These are phyloP conservation scores for Camponotus floridanus DNA, from an alignment of 1,140 invertebrate genomes.

Conservation along the genomic window DNA sequence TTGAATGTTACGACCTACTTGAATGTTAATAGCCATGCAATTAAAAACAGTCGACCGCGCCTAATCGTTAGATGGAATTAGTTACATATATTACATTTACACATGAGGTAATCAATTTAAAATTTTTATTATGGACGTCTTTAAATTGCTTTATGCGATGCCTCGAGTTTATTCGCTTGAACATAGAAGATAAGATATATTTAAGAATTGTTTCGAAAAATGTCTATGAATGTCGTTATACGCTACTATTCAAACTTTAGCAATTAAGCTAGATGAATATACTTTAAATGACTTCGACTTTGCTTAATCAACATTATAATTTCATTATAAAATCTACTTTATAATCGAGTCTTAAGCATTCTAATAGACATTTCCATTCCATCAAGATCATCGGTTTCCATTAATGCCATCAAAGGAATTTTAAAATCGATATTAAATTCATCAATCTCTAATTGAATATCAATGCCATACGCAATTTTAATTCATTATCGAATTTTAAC, in stretches of 20 bases:
- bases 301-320: neutral
- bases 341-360: neutral
- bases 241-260: neutral
- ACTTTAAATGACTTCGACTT: neutral
- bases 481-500: neutral
- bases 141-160: neutral
- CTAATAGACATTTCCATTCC: neutral
- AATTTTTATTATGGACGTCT: conserved; percentile 8
- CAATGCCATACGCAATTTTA: neutral
- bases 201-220: neutral
- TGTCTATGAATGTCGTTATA: neutral
- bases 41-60: conserved; percentile 63
- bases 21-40: conserved; percentile 46
- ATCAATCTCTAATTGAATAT: neutral
- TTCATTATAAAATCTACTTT: neutral
- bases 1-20: conserved; percentile 13
- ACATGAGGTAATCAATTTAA: conserved; percentile 61
- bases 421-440: conserved; percentile 2
- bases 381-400: neutral
- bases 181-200: neutral
- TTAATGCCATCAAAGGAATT: neutral
- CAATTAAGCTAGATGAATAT: neutral
- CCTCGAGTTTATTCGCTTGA: neutral
- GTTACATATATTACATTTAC: conserved; percentile 60
- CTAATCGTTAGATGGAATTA: conserved; percentile 67